Percentiles rank a stretch among this genome's conserved stretches.
Conservation (phyloP, 1,140 invertebrate genomes). For the Stenopsyche tienmushanensis region DNA sequence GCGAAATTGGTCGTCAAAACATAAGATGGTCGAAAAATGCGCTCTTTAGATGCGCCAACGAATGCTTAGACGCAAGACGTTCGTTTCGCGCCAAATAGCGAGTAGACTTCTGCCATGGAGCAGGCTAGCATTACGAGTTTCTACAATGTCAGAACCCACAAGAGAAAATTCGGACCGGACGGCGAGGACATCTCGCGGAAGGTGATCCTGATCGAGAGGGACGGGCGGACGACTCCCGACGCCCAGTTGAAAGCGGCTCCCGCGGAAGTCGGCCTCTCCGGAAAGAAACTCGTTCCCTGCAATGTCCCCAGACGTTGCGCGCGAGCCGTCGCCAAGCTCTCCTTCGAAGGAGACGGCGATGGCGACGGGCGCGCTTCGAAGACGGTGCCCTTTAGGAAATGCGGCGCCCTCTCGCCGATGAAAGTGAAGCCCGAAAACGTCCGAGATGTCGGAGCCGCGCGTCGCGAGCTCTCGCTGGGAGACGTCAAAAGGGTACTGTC, state of each 20-base stretch:
- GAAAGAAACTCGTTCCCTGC: too few species aligned
- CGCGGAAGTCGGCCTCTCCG: too few species aligned
- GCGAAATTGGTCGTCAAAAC: too few species aligned
- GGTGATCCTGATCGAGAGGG: neutral
- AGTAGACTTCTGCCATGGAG: neutral
- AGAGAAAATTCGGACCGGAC: slow-evolving; percentile 13
- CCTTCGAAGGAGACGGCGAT: slow-evolving; percentile 31
- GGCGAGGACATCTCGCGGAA: neutral
- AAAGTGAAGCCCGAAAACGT: slow-evolving; percentile 42
- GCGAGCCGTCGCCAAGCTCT: slow-evolving; percentile 47
- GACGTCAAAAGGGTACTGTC: slow-evolving; percentile 67
- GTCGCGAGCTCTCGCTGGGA: slow-evolving; percentile 62
- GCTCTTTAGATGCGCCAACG: neutral
- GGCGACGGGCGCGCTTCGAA: neutral
- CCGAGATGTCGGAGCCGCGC: slow-evolving; percentile 15
- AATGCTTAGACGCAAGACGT: too few species aligned
- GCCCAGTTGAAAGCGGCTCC: neutral
- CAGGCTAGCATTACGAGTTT: neutral
- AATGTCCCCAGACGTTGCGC: too few species aligned
- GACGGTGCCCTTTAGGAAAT: slow-evolving; percentile 49
- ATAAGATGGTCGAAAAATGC: neutral
- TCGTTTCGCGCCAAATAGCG: slow-evolving; percentile 2
- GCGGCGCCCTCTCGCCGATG: slow-evolving; percentile 46
- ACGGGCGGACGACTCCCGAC: neutral
- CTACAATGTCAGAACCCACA: neutral